A percentile compares a stretch with the other conserved stretches of the same genome.
phyloP scores from a whole-genome alignment of 2,797 vertebrate species.

The Margarornis squamiger region DNA sequence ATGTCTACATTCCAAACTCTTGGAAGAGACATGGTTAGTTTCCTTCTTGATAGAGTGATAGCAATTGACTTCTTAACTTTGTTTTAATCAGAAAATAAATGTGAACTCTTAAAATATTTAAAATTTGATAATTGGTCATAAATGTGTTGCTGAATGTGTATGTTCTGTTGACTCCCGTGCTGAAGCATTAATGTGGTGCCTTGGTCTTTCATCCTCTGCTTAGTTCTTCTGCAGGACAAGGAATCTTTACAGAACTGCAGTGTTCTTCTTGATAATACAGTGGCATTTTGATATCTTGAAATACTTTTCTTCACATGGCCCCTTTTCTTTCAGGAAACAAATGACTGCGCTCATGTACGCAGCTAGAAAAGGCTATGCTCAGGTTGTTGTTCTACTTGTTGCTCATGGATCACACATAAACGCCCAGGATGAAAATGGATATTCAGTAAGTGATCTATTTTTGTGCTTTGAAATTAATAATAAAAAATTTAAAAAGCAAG shows the following conservation, averaged over 20 bases:
- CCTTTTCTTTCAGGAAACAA: constrained; percentile 74
- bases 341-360: constrained; percentile 91
- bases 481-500: neutral
- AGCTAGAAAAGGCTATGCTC: constrained; percentile 80
- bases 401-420: constrained; percentile 87
- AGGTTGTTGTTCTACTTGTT: constrained; percentile 86
- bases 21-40: neutral
- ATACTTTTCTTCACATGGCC: neutral
- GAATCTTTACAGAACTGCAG: neutral
- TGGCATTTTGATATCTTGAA: neutral
- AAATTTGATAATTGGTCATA: neutral
- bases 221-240: neutral
- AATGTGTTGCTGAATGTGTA: neutral
- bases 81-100: neutral
- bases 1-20: neutral
- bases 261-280: neutral
- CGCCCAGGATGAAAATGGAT: constrained; percentile 82
- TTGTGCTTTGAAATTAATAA: neutral
- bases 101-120: neutral
- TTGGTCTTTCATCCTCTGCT: neutral
- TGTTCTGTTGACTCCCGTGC: neutral
- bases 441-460: constrained; percentile 81
- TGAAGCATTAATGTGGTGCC: neutral
- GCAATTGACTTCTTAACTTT: neutral
- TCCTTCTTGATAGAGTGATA: neutral